A percentile compares a stretch with the other conserved stretches of the same genome.
These are phyloP conservation scores for Elmis aenea DNA, from an alignment of 2,888 invertebrate genomes.

Conservation along the genomic window DNA sequence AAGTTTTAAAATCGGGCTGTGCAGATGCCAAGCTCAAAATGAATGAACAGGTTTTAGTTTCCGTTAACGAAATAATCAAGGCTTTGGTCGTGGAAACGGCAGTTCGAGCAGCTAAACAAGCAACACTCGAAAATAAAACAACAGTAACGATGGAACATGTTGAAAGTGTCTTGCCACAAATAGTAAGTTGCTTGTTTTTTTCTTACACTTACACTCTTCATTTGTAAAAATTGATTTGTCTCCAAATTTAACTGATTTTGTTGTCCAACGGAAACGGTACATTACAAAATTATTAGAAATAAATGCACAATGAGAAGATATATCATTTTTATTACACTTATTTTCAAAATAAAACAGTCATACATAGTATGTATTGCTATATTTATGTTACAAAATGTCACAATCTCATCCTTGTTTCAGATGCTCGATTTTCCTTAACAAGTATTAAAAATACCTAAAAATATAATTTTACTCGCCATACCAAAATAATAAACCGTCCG, in stretches of 20 bases:
- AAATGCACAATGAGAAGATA: too few species aligned
- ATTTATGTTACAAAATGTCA: too few species aligned
- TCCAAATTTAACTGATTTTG: too few species aligned
- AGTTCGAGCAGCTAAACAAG: slow-evolving; percentile 51
- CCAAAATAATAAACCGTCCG: too few species aligned
- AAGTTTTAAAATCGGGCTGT: slow-evolving; percentile 51
- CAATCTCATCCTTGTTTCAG: slow-evolving; percentile 45
- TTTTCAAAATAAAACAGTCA: too few species aligned
- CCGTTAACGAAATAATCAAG: slow-evolving; percentile 52
- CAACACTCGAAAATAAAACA: slow-evolving; percentile 47
- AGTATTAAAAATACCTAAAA: slow-evolving; percentile 1
- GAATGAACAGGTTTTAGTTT: slow-evolving; percentile 51
- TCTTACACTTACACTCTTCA: too few species aligned
- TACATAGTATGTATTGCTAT: too few species aligned
- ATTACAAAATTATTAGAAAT: too few species aligned
- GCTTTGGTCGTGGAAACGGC: slow-evolving; percentile 53
- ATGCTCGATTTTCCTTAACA: slow-evolving; percentile 52
- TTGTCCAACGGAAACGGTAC: too few species aligned
- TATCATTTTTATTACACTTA: too few species aligned
- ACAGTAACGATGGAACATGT: slow-evolving; percentile 52
- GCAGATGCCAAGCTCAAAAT: slow-evolving; percentile 54
- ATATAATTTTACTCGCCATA: slow-evolving; percentile 6
- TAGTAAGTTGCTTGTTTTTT: slow-evolving; percentile 42
- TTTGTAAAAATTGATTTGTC: too few species aligned
- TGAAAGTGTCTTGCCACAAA: slow-evolving; percentile 53